Evolutionary conservation across 2,797 vertebrate species (phyloP).

Genomic region (Hylomyscus alleni): DNA sequence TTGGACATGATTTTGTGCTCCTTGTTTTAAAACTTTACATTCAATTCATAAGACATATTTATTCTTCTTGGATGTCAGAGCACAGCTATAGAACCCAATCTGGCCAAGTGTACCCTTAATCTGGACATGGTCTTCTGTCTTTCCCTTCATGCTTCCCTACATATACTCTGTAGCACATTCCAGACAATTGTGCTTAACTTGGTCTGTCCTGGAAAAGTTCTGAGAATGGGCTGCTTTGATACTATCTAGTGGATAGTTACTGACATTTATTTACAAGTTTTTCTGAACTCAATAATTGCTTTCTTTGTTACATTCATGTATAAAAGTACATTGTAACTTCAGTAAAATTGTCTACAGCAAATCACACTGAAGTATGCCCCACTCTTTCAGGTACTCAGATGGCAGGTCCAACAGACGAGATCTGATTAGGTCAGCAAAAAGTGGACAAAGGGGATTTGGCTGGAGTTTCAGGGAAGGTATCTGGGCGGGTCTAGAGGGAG

Average conservation of each 20-base stretch:
- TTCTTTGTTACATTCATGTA: neutral
- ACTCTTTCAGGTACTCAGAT: neutral
- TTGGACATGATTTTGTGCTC: no score
- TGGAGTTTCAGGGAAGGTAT: neutral
- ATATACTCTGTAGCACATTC: neutral
- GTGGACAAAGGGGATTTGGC: neutral
- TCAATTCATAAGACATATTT: no score
- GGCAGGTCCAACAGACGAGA: neutral
- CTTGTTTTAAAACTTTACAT: no score
- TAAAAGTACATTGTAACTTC: neutral
- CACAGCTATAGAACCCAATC: neutral
- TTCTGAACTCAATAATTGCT: no score
- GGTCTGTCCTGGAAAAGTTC: neutral
- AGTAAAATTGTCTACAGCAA: neutral
- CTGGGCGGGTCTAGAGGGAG: neutral
- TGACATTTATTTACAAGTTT: no score
- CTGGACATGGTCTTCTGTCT: neutral
- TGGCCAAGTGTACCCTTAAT: neutral
- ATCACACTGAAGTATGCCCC: neutral
- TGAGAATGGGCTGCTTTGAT: neutral
- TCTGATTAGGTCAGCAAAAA: neutral
- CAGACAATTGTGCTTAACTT: neutral
- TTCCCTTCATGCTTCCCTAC: neutral
- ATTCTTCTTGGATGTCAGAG: no score
- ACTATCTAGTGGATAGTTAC: no score